Evolutionary conservation across 2,888 invertebrate genomes (phyloP), one percentile per base, ranked within the genome.

Genomic region (Drosophila limbata): DNA sequence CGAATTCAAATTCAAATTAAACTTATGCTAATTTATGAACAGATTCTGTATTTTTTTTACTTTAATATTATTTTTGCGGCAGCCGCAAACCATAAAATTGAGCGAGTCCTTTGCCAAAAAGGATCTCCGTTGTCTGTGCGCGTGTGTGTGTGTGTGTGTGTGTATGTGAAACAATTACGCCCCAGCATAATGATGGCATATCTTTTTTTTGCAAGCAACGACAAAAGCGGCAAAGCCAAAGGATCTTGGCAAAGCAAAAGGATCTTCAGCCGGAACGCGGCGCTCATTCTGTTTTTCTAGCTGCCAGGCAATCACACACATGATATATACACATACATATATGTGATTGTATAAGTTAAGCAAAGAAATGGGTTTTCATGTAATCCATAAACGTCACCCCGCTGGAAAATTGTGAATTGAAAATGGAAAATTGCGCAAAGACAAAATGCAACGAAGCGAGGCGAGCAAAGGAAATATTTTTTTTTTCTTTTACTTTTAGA

Each of bases 321-420:
- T n/a, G n/a, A n/a, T 48, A 33, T 51, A 45, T 65, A 44, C 47
- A 40, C 60, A 57, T 47, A 50, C 48, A 65, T 13, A 42, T 8
- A 35, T n/a, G 52, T n/a, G n/a, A n/a, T n/a, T n/a, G n/a, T n/a
- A n/a, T n/a, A 25, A 44, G 44, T 48, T 37, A 61, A 31, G 28
- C 0, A 33, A 13, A 21, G 44, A 56, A 79, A 79, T 86, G 82
- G 82, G 76, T 74, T 79, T 79, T 77, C 81, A 69, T 83, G 83
- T 90, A 90, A 90, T 89, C 91, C 81, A 89, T 88, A 88, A 91
- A 90, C 91, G 88, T 89, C 91, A 90, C 67, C 74, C 82, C 70
- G 55, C 50, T 68, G 50, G 62, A 67, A 74, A 73, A 77, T 75
- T 60, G 67, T 63, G 77, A 69, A 81, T 73, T 70, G 69, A 40